phyloP scores from a whole-genome alignment of 2,113 vertebrate genomes.

The Falco punctatus region DNA sequence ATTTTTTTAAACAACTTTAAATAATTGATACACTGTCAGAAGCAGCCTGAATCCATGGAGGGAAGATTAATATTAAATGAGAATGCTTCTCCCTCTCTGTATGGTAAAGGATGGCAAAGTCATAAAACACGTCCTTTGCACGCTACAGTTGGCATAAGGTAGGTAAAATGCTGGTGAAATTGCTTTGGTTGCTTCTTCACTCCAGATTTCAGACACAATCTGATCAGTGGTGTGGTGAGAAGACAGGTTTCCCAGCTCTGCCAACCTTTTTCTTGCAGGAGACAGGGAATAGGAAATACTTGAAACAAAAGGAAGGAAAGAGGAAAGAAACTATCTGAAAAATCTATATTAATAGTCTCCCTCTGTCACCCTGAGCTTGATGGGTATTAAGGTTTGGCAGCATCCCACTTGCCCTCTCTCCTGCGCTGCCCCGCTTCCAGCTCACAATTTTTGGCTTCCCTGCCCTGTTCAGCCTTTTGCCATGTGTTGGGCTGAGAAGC shows the following conservation, averaged over 20 bases:
- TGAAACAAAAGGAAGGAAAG: neutral
- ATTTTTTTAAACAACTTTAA: constrained; percentile 55
- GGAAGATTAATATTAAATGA: constrained; percentile 56
- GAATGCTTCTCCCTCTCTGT: neutral
- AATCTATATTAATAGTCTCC: neutral
- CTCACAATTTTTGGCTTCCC: neutral
- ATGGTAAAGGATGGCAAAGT: neutral
- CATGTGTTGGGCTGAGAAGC: neutral
- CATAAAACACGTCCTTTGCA: neutral
- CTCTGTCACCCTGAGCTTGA: neutral
- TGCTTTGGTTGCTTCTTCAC: neutral
- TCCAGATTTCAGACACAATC: neutral
- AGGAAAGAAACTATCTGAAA: neutral
- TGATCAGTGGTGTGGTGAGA: neutral
- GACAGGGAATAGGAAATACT: neutral
- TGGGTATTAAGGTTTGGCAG: neutral
- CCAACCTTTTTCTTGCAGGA: neutral
- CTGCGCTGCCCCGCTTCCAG: neutral
- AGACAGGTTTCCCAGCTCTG: neutral
- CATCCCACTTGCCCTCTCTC: neutral
- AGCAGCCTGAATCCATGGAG: neutral
- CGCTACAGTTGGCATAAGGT: neutral
- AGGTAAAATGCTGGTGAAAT: neutral
- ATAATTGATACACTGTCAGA: constrained; percentile 64
- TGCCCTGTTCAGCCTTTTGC: neutral